Conservation (phyloP, 1,140 invertebrate species). For the Helicorthomorpha holstii region DNA sequence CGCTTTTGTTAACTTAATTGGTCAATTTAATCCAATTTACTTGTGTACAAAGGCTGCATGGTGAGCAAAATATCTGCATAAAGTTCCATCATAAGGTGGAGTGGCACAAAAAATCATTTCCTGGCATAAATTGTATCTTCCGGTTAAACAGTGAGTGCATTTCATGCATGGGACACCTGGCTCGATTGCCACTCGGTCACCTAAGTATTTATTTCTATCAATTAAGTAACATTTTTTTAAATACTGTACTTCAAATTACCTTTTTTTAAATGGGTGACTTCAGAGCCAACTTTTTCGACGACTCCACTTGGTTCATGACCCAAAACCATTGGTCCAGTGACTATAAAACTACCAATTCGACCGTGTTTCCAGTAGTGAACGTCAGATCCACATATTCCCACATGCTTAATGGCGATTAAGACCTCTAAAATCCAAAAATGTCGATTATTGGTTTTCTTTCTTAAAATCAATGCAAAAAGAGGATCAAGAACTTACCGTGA, state of each 20-base stretch:
- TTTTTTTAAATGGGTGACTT: constrained; percentile 51
- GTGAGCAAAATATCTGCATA: constrained; percentile 68
- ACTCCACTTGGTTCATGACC: constrained; percentile 73
- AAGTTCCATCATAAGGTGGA: constrained; percentile 69
- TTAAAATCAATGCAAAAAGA: constrained; percentile 8
- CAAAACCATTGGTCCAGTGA: constrained; percentile 57
- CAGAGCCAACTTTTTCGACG: constrained; percentile 46
- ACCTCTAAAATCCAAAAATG: constrained; percentile 56
- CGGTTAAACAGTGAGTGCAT: constrained; percentile 70
- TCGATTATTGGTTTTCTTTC: too few species aligned
- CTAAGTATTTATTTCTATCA: constrained; percentile 26
- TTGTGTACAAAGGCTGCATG: constrained; percentile 87
- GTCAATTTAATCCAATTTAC: constrained; percentile 32
- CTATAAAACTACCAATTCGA: constrained; percentile 55
- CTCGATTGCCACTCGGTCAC: constrained; percentile 84
- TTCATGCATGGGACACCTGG: constrained; percentile 72
- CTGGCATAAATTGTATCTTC: constrained; percentile 75
- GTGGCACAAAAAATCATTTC: constrained; percentile 79
- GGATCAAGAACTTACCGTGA: constrained; percentile 4
- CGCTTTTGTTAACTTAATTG: neutral
- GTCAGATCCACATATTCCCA: constrained; percentile 93
- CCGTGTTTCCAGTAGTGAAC: constrained; percentile 77
- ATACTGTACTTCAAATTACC: constrained; percentile 24
- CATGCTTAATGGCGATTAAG: constrained; percentile 64
- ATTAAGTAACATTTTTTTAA: constrained; percentile 3